phyloP scores from a whole-genome alignment of 2,113 vertebrate species.

The Onychostoma macrolepis region DNA sequence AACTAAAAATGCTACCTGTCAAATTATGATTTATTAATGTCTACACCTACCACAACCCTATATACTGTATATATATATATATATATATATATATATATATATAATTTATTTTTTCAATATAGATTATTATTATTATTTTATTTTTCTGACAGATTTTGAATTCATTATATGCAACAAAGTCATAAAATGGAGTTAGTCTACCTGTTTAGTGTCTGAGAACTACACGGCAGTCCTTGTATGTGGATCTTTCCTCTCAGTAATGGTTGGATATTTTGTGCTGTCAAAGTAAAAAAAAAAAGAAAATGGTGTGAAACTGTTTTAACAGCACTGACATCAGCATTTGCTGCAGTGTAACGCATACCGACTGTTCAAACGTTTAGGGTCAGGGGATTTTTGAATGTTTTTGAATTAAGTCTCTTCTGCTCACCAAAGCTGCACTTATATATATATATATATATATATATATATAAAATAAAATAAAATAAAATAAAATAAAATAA shows the following conservation, averaged over 20 bases:
- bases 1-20: too few species aligned
- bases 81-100: too few species aligned
- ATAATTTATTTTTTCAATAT: too few species aligned
- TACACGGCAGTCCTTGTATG: not conserved
- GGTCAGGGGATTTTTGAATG: not conserved
- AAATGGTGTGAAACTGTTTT: not conserved
- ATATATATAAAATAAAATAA: too few species aligned
- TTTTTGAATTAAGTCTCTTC: not conserved
- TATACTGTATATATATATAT: too few species aligned
- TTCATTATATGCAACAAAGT: not conserved
- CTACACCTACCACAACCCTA: too few species aligned
- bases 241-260: not conserved
- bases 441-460: too few species aligned
- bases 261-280: not conserved
- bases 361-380: fast-evolving
- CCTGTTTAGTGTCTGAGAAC: not conserved
- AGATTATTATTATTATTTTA: too few species aligned
- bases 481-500: too few species aligned
- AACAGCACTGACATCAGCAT: not conserved
- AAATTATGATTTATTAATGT: too few species aligned
- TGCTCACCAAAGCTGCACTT: not conserved
- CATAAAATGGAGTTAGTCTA: not conserved
- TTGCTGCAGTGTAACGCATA: not conserved
- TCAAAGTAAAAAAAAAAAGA: not conserved
- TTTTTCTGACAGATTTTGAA: not conserved